Percentiles rank a stretch among this genome's conserved stretches.
Evolutionary conservation across 2,113 vertebrate species (phyloP).

Genomic region (Dromaius novaehollandiae): DNA sequence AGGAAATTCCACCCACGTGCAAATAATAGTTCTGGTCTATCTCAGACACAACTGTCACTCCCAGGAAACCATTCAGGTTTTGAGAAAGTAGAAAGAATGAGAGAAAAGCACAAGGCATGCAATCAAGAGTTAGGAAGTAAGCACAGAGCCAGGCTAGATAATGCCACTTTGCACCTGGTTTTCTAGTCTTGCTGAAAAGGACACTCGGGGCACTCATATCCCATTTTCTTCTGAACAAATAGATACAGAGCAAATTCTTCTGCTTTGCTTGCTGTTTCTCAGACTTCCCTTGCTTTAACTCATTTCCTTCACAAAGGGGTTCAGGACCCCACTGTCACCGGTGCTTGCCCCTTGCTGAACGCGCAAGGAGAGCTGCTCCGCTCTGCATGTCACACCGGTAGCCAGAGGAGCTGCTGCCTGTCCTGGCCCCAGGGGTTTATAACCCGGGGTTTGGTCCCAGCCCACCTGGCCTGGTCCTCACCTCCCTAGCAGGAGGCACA

Average conservation of each 20-base stretch:
- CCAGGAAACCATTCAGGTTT: neutral
- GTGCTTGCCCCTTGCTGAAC: neutral
- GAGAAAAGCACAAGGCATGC: neutral
- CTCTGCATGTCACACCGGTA: neutral
- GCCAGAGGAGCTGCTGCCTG: neutral
- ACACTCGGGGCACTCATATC: neutral
- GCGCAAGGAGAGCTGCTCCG: neutral
- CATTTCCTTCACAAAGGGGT: neutral
- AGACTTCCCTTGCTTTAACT: neutral
- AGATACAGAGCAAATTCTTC: neutral
- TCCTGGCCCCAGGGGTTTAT: neutral
- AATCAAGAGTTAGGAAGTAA: neutral
- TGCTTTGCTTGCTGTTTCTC: neutral
- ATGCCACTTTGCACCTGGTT: neutral
- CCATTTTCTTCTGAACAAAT: neutral
- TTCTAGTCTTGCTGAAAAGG: neutral
- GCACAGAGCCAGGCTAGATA: neutral
- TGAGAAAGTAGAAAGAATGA: neutral
- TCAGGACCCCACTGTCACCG: neutral
- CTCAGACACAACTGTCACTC: neutral
- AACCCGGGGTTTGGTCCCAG: neutral
- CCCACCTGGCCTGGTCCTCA: neutral
- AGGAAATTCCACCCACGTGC: neutral
- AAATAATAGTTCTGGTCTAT: slow-evolving; percentile 12
- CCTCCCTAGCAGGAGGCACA: slow-evolving; percentile 28